phyloP scores from a whole-genome alignment of 2,888 invertebrate species.

The Heteromurus nitidus region DNA sequence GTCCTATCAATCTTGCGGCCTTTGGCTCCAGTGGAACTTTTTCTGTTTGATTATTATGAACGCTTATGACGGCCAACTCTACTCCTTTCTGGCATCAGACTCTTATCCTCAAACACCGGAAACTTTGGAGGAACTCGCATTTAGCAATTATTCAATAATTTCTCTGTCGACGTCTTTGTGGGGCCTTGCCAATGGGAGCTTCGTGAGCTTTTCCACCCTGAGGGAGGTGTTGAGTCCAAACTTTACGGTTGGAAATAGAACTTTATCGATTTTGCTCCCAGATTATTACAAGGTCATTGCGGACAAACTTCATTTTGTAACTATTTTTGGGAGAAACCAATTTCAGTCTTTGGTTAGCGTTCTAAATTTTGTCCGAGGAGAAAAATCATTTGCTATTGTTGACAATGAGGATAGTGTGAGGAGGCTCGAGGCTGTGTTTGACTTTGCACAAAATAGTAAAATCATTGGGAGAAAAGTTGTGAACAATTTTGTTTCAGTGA shows the following conservation, averaged over 20 bases:
- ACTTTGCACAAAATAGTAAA: background rate
- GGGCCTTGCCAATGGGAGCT: no score
- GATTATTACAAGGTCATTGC: background rate
- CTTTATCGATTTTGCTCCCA: background rate
- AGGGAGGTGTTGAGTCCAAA: background rate
- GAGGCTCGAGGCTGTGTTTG: background rate
- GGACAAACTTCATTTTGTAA: background rate
- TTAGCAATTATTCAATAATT: background rate
- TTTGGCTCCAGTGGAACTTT: constrained; percentile 42
- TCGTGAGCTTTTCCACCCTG: no score
- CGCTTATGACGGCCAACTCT: constrained; percentile 34
- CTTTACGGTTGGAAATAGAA: no score
- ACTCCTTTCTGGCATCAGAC: constrained; percentile 23
- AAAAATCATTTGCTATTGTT: background rate
- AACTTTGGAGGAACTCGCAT: background rate
- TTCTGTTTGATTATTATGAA: constrained; percentile 21
- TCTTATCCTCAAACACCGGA: background rate
- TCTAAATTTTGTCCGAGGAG: background rate
- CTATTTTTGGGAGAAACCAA: no score
- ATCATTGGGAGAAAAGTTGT: background rate
- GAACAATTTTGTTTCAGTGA: background rate
- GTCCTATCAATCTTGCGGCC: background rate
- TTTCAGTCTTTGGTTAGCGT: background rate
- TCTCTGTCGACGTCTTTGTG: background rate
- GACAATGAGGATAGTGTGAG: background rate